These are phyloP conservation scores for Catostylus mosaicus DNA, from an alignment of 30 jellyfish, hydroid and myxozoan species.

Conservation along the genomic window DNA sequence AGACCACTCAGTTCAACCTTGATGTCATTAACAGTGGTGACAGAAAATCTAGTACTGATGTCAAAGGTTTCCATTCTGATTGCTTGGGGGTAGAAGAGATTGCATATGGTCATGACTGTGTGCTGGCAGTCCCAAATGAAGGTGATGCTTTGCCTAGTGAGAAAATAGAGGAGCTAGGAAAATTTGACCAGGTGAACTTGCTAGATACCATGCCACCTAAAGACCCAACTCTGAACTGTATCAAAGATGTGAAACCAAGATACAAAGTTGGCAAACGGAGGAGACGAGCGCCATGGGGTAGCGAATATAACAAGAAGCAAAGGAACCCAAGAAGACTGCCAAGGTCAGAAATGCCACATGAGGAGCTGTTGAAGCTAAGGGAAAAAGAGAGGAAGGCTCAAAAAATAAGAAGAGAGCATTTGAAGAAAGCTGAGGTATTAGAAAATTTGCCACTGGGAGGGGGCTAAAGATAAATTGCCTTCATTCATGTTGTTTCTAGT, in stretches of 20 bases:
- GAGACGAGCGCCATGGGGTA: constrained; percentile 51
- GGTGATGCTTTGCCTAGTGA: not conserved
- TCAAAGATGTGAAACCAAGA: not conserved
- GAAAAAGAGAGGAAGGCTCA: constrained; percentile 93
- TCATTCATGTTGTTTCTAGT: too few species aligned
- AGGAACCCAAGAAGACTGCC: constrained; percentile 55
- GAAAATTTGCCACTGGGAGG: too few species aligned
- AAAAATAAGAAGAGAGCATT: constrained; percentile 73
- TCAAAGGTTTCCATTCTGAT: not conserved
- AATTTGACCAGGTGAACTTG: not conserved
- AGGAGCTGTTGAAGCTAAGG: constrained; percentile 72
- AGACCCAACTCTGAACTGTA: not conserved
- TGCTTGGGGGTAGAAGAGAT: not conserved
- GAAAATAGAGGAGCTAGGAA: not conserved
- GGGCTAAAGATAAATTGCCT: too few species aligned
- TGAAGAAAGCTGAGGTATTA: constrained; percentile 71
- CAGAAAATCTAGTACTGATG: too few species aligned
- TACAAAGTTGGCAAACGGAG: constrained; percentile 13
- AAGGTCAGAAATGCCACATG: constrained; percentile 88
- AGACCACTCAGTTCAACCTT: not conserved
- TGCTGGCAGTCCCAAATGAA: not conserved
- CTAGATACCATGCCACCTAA: not conserved
- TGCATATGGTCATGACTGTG: not conserved
- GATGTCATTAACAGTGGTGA: not conserved
- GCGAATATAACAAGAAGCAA: constrained; percentile 30